These are phyloP conservation scores for Trachythela sp. DNA, from an alignment of 64 coral and sea anemone species.

Conservation along the genomic window DNA sequence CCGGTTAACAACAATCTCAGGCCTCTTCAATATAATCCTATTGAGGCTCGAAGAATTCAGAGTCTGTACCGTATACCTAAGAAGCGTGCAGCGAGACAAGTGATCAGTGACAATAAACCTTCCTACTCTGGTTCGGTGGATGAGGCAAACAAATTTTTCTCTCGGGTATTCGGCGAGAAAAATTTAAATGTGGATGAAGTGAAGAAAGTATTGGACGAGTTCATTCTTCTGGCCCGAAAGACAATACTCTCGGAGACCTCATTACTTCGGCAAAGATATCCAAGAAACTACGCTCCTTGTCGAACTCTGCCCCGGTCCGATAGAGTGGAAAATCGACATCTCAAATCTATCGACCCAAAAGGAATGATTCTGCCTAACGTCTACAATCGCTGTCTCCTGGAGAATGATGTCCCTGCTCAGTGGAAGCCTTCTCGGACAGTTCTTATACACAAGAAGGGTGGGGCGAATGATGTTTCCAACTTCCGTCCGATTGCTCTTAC, in stretches of 20 bases:
- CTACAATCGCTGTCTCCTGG: not conserved
- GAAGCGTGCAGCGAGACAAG: not conserved
- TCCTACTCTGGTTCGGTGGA: not conserved
- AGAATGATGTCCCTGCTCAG: not conserved
- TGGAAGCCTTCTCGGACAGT: not conserved
- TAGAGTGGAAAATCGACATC: not conserved
- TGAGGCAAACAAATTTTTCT: not conserved
- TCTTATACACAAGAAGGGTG: not conserved
- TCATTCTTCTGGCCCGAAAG: too few species aligned
- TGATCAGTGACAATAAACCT: not conserved
- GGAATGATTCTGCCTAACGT: not conserved
- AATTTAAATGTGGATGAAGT: too few species aligned
- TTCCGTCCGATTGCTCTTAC: conserved; percentile 1
- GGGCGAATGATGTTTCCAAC: not conserved
- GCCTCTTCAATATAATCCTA: too few species aligned
- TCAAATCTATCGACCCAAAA: not conserved
- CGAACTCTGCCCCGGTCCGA: not conserved
- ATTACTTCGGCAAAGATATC: not conserved
- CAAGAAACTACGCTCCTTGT: not conserved
- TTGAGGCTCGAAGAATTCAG: not conserved
- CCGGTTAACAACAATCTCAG: too few species aligned
- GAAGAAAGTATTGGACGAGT: too few species aligned
- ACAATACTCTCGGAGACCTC: too few species aligned
- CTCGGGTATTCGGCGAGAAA: too few species aligned
- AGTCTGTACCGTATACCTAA: not conserved